phyloP scores from a whole-genome alignment of 92 coral and sea anemone species.

The Micromussa lordhowensis region DNA sequence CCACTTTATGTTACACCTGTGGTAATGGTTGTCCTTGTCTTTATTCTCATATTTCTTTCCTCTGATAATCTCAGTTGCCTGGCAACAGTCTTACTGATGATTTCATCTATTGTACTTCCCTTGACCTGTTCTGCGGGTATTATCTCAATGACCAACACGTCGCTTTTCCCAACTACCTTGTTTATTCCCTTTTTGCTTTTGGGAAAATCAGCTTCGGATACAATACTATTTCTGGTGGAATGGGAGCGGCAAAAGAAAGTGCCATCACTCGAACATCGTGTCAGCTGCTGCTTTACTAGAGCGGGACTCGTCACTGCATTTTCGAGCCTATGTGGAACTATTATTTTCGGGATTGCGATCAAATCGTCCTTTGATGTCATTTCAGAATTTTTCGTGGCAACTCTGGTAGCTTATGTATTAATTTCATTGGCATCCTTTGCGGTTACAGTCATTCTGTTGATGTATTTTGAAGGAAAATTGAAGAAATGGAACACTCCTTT shows the following conservation, averaged over 20 bases:
- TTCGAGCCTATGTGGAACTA: conserved; percentile 13
- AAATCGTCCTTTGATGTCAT: conserved; percentile 52
- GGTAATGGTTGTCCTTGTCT: background rate
- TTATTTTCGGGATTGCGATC: conserved; percentile 31
- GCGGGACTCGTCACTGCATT: conserved; percentile 41
- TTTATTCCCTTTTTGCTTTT: conserved; percentile 38
- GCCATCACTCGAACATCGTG: conserved; percentile 34
- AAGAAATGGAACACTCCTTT: background rate
- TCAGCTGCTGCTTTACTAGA: conserved; percentile 33
- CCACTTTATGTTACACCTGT: background rate
- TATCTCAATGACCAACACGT: conserved; percentile 21
- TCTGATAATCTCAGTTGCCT: background rate
- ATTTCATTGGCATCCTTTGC: conserved; percentile 20
- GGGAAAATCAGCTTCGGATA: conserved; percentile 25
- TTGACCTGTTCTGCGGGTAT: conserved; percentile 2
- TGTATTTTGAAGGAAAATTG: background rate
- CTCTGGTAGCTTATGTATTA: conserved; percentile 27
- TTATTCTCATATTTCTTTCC: background rate
- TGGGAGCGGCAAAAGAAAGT: conserved; percentile 14
- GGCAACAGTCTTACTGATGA: background rate
- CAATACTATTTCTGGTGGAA: conserved; percentile 23
- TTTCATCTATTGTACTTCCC: conserved; percentile 1
- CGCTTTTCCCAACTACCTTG: conserved; percentile 33
- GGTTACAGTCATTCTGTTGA: conserved; percentile 4
- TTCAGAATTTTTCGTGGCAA: conserved; percentile 31